These are phyloP conservation scores for Branchinecta lynchi DNA, from an alignment of 1,140 invertebrate species.

Conservation along the genomic window DNA sequence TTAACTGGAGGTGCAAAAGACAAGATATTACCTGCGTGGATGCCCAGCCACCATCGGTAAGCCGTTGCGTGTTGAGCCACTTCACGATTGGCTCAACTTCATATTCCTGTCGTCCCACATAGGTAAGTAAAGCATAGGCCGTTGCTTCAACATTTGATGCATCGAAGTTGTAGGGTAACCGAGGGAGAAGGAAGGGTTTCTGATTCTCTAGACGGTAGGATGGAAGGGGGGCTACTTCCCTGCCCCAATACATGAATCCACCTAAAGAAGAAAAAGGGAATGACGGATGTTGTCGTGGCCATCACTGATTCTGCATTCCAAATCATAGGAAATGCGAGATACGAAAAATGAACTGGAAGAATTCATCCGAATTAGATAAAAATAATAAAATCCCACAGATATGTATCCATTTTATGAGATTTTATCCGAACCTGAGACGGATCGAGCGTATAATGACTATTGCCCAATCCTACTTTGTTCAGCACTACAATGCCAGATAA, in stretches of 20 bases:
- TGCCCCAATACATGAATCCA: slow-evolving; percentile 70
- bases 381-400: too few species aligned
- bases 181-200: slow-evolving; percentile 70
- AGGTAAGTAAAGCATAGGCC: slow-evolving; percentile 76
- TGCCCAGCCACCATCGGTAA: slow-evolving; percentile 85
- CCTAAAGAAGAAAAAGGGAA: slow-evolving; percentile 31
- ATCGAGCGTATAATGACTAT: too few species aligned
- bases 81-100: slow-evolving; percentile 67
- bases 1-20: not conserved
- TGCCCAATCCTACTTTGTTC: too few species aligned
- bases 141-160: slow-evolving; percentile 82
- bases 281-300: slow-evolving; percentile 26
- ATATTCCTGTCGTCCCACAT: slow-evolving; percentile 63
- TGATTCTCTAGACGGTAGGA: slow-evolving; percentile 75
- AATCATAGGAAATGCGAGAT: slow-evolving; percentile 17
- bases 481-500: too few species aligned
- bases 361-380: too few species aligned
- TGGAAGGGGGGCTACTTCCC: slow-evolving; percentile 52
- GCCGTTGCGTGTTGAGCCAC: slow-evolving; percentile 79
- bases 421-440: too few species aligned
- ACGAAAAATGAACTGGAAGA: slow-evolving; percentile 7
- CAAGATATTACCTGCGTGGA: slow-evolving; percentile 56
- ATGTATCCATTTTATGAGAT: too few species aligned
- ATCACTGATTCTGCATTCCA: slow-evolving; percentile 26
- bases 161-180: slow-evolving; percentile 72